A percentile compares a stretch with the other conserved stretches of the same genome.
Evolutionary conservation across 1,140 invertebrate species (phyloP).

Genomic region (Trichonephila clavata): DNA sequence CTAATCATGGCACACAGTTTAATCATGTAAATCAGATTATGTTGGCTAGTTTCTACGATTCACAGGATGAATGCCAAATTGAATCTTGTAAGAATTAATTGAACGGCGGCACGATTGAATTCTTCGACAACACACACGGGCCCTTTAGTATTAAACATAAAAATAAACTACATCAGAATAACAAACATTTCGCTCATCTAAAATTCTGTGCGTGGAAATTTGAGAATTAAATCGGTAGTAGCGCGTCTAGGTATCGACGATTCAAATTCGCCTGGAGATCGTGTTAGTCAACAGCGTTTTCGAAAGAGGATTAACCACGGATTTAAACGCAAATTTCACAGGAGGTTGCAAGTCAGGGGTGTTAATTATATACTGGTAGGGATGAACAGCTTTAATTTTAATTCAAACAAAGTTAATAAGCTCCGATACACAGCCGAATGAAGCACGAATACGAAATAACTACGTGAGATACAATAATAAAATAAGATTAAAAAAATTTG

Average conservation of each 20-base stretch:
- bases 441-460: not conserved
- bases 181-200: not conserved
- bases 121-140: not conserved
- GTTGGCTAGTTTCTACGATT: not conserved
- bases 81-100: conserved; percentile 16
- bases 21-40: conserved; percentile 42
- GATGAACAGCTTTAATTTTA: not conserved
- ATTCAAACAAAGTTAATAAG: conserved; percentile 27
- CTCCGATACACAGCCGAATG: not conserved
- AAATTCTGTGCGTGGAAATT: not conserved
- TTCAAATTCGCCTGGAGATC: not conserved
- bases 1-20: conserved; percentile 13
- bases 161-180: not conserved
- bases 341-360: not conserved
- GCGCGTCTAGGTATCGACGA: not conserved
- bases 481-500: too few species aligned
- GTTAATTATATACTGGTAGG: not conserved
- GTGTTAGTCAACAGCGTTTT: not conserved
- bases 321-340: not conserved
- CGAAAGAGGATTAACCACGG: conserved; percentile 1
- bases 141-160: not conserved
- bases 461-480: not conserved
- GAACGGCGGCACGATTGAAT: not conserved
- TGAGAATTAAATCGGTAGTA: not conserved
- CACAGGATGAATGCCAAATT: not conserved